These are phyloP conservation scores for Neostethus bicornis DNA, from an alignment of 2,797 vertebrate species.

Conservation along the genomic window DNA sequence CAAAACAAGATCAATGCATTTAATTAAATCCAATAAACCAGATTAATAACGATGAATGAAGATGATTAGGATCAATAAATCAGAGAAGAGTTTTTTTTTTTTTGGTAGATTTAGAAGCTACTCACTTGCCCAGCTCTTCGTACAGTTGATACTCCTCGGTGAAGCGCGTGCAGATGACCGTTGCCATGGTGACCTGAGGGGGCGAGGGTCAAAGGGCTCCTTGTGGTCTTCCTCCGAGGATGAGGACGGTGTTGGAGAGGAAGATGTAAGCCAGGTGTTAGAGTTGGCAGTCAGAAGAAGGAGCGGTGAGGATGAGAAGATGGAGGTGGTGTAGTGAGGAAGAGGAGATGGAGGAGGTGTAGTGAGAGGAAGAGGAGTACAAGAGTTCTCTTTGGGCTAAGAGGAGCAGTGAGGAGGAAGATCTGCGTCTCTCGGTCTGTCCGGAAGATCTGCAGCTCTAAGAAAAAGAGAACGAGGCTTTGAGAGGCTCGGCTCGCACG, in stretches of 20 bases:
- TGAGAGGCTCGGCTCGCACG: slow-evolving; percentile 46
- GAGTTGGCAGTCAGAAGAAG: slow-evolving; percentile 14
- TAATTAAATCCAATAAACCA: too few relatives aligned
- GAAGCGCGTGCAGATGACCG: slow-evolving; percentile 98
- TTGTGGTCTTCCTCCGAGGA: slow-evolving; percentile 42
- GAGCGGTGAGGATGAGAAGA: slow-evolving; percentile 15
- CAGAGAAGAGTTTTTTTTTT: too few relatives aligned
- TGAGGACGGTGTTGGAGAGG: slow-evolving; percentile 32
- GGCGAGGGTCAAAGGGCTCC: slow-evolving; percentile 56
- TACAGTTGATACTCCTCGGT: slow-evolving; percentile 98
- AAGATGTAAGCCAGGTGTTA: slow-evolving; percentile 35
- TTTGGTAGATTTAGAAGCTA: slow-evolving; percentile 52
- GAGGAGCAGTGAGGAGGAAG: slow-evolving; percentile 49
- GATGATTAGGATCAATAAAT: slow-evolving; percentile 7
- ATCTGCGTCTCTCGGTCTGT: slow-evolving; percentile 51
- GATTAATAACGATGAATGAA: too few relatives aligned
- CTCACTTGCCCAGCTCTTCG: slow-evolving; percentile 99
- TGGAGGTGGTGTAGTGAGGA: background rate
- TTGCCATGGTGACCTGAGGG: slow-evolving; percentile 85
- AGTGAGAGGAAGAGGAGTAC: slow-evolving; percentile 19
- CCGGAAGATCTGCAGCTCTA: slow-evolving; percentile 47
- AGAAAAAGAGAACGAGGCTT: slow-evolving; percentile 36
- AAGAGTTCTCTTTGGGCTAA: slow-evolving; percentile 57
- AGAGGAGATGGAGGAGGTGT: slow-evolving; percentile 7
- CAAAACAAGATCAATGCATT: too few relatives aligned